Evolutionary conservation across 2,888 invertebrate genomes (phyloP), one percentile per base, ranked within the genome.

Genomic region (Phytoseiulus persimilis): DNA sequence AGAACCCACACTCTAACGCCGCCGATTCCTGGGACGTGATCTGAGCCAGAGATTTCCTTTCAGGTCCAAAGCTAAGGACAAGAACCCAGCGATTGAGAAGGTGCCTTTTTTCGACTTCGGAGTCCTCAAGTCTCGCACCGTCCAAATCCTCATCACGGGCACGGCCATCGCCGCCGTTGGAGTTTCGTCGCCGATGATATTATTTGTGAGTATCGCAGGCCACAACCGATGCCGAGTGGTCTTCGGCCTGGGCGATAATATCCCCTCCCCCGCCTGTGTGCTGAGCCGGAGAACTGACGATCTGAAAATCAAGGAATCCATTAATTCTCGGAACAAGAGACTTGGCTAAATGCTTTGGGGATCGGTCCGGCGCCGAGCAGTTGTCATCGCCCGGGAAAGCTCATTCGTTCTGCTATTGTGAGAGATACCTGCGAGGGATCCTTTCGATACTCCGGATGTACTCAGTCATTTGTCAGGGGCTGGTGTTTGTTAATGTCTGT

Each of bases 91-190:
- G 28, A 90, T 94, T 83, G 96, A 96, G 91, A 94, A 95, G 91
- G 95, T 95, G 83, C 96, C 96, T 0, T 96, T 96, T 93, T 95
- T 96, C 92, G 97, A 97, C 93, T 96, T 96, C 92, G 95, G 95
- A 90, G 96, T 96, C 11, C 94, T 97, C 90, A 95, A 95, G 92
- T 96, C 96, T 92, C 95, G 96, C 93, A 96, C 96, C 46, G 95
- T 97, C 83, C 95, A 96, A 91, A 96, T 96, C 91, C 93, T 97
- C 90, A 94, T 97, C 90, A 94, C 96, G 92, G 96, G 96, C 6
- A 95, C 96, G 0, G 95, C 95, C 14, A 95, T 96, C 90, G 94
- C 94, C 90, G 95, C 96, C 9, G 95, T 96, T 92, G 97, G 97
- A 31, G 95, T 96, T 91, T 96, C 96, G 92, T 96, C 96, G 0